A percentile compares a stretch with the other conserved stretches of the same genome.
phyloP scores from a whole-genome alignment of 2,797 vertebrate genomes.

The Tangara arthus region DNA sequence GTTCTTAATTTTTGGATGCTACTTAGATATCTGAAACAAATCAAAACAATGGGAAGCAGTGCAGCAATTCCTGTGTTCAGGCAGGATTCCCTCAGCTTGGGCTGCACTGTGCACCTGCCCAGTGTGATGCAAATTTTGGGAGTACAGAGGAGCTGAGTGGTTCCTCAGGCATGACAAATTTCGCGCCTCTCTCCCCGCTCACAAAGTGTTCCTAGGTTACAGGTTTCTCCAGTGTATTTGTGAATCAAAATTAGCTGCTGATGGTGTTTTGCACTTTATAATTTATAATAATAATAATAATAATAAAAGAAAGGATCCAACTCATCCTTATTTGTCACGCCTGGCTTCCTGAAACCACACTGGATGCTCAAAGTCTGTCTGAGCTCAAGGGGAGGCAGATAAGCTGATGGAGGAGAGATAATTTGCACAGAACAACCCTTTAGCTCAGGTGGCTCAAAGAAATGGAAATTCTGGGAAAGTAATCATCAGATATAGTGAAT shows the following conservation, averaged over 20 bases:
- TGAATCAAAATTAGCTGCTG: not conserved
- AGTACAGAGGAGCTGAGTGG: not conserved
- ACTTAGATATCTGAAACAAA: not conserved
- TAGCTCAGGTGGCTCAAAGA: not conserved
- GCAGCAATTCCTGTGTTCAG: not conserved
- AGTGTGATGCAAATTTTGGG: not conserved
- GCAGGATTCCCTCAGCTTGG: not conserved
- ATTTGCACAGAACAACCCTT: not conserved
- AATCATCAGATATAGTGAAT: not conserved
- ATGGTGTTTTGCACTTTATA: not conserved
- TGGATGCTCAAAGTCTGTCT: conserved; percentile 11
- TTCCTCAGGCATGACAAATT: conserved; percentile 45
- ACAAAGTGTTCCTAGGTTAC: not conserved
- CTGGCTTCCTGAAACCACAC: conserved; percentile 42
- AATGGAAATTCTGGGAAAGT: not conserved
- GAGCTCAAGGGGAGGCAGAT: not conserved
- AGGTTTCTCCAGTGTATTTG: conserved; percentile 49
- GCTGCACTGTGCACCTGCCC: not conserved
- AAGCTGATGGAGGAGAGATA: not conserved
- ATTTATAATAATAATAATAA: not conserved
- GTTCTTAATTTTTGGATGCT: not conserved
- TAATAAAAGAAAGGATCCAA: not conserved
- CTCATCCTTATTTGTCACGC: conserved; percentile 58
- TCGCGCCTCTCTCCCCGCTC: not conserved
- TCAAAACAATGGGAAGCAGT: not conserved